Percentiles rank a stretch among this genome's conserved stretches.
These are phyloP conservation scores for Autographa pulchrina DNA, from an alignment of 2,888 invertebrate genomes.

Conservation along the genomic window DNA sequence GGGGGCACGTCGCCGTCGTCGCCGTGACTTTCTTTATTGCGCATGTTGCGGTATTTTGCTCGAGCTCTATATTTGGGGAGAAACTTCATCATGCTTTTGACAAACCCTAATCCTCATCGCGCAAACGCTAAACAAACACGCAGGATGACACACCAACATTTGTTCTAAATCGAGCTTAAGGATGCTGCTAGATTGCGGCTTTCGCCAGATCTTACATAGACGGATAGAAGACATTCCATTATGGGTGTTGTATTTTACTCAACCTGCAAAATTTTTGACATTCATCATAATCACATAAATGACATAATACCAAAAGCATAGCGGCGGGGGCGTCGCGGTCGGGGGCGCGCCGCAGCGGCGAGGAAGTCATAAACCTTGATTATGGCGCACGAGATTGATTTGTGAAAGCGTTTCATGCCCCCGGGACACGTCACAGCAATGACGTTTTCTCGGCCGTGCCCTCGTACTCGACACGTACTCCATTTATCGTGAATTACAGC, in stretches of 20 bases:
- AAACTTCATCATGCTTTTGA: slow-evolving; percentile 13
- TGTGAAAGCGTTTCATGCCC: slow-evolving; percentile 49
- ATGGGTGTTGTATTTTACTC: neutral
- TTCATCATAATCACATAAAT: neutral
- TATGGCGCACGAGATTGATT: slow-evolving; percentile 43
- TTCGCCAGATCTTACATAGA: too few species aligned
- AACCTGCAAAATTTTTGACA: neutral
- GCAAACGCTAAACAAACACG: neutral
- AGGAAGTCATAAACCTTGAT: slow-evolving; percentile 31
- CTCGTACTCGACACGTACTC: slow-evolving; percentile 9
- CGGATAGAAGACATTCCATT: too few species aligned
- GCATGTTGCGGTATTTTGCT: slow-evolving; percentile 5
- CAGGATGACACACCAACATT: neutral
- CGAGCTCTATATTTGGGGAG: slow-evolving; percentile 27
- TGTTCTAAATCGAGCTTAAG: neutral
- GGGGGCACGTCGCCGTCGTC: neutral
- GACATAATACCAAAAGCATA: neutral
- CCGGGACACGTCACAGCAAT: slow-evolving; percentile 42
- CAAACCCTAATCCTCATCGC: neutral
- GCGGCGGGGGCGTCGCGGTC: neutral
- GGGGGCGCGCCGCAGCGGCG: slow-evolving; percentile 13
- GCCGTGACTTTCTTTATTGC: slow-evolving; percentile 12
- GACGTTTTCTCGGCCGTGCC: slow-evolving; percentile 26
- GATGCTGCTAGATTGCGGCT: too few species aligned
- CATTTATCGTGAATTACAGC: slow-evolving; percentile 29